These are phyloP conservation scores for Echinometra lucunter DNA, from an alignment of 53 echinoderm and acorn worm genomes.

Conservation along the genomic window DNA sequence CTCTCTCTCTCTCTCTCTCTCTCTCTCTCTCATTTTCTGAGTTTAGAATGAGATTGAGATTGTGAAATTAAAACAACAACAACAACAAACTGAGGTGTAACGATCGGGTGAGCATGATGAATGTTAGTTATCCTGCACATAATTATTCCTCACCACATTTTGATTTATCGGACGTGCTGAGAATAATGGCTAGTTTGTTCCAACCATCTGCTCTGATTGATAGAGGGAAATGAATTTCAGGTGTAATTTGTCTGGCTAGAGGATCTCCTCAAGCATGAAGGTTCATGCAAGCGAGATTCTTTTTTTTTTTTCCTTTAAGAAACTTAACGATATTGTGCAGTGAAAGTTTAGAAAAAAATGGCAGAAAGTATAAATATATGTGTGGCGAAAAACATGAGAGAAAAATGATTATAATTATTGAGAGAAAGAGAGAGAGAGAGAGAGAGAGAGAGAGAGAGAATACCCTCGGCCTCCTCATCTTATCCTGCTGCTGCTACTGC, in stretches of 20 bases:
- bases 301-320: neutral
- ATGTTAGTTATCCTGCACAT: slow-evolving; percentile 41
- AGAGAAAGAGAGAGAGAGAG: neutral
- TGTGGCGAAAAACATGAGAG: neutral
- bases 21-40: neutral
- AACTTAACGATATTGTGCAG: neutral
- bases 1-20: neutral
- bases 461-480: too few species aligned
- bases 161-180: slow-evolving; percentile 31
- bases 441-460: neutral
- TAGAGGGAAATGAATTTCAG: slow-evolving; percentile 44
- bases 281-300: neutral
- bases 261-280: neutral
- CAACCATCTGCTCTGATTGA: slow-evolving; percentile 53
- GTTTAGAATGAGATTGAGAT: neutral
- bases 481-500: too few species aligned
- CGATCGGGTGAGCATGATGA: slow-evolving; percentile 38
- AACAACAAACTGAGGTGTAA: neutral
- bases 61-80: neutral
- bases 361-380: neutral
- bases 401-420: neutral
- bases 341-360: neutral
- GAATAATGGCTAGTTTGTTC: slow-evolving; percentile 19
- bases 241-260: slow-evolving; percentile 40
- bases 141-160: slow-evolving; percentile 32